Conservation (phyloP, 2,888 invertebrate genomes). For the Melangyna quadrimaculata region DNA sequence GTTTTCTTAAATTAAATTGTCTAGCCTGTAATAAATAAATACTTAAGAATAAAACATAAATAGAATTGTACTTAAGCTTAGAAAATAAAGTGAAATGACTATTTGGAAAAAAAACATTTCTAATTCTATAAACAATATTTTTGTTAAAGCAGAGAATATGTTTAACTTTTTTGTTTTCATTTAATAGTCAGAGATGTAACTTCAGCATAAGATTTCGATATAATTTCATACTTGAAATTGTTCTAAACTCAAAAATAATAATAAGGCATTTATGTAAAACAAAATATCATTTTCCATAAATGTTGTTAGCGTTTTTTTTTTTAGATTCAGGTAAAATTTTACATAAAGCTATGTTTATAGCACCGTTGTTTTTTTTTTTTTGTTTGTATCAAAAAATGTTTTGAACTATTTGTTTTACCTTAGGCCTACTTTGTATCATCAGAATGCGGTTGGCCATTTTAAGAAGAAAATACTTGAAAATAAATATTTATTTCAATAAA, state of each 20-base stretch:
- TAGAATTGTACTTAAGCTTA: constrained; percentile 65
- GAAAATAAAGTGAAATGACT: constrained; percentile 68
- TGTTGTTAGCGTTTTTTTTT: not conserved
- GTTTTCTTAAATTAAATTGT: constrained; percentile 33
- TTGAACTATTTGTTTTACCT: constrained; percentile 31
- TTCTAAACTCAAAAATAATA: constrained; percentile 22
- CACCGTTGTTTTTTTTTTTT: constrained; percentile 29
- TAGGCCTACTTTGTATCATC: constrained; percentile 16
- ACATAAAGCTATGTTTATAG: constrained; percentile 46
- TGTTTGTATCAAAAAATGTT: constrained; percentile 21
- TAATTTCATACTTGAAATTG: constrained; percentile 47
- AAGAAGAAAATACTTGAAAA: constrained; percentile 54
- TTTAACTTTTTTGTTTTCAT: not conserved
- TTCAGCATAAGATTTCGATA: constrained; percentile 59
- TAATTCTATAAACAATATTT: constrained; percentile 36
- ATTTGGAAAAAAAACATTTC: constrained; percentile 61
- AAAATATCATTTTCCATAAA: not conserved
- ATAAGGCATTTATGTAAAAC: not conserved
- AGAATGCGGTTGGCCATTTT: constrained; percentile 27
- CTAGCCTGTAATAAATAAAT: constrained; percentile 56
- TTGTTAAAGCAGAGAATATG: constrained; percentile 40
- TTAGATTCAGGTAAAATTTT: constrained; percentile 12
- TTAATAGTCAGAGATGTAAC: constrained; percentile 40
- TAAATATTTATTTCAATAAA: constrained; percentile 45
- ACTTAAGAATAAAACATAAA: constrained; percentile 55